phyloP scores from a whole-genome alignment of 2,797 vertebrate species.

The Avahi laniger region DNA sequence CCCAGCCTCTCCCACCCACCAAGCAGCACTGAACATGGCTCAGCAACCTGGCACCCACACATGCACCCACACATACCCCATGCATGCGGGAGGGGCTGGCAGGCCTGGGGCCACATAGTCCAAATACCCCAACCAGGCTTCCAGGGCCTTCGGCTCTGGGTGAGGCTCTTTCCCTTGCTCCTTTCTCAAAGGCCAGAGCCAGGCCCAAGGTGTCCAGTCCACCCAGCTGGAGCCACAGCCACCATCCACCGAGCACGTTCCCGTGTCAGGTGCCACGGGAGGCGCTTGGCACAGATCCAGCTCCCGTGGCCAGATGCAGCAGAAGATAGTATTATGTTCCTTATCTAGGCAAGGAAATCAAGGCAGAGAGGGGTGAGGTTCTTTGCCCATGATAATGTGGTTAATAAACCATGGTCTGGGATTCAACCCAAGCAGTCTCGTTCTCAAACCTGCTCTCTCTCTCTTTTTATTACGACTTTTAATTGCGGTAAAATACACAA shows the following conservation, averaged over 20 bases:
- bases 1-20: background rate
- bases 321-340: no score
- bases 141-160: background rate
- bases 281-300: accelerated
- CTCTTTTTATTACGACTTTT: background rate
- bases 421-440: background rate
- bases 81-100: accelerated
- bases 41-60: background rate
- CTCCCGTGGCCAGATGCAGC: background rate
- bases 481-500: no score
- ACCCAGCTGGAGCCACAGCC: background rate
- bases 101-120: background rate
- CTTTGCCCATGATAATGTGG: background rate
- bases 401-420: background rate
- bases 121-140: background rate
- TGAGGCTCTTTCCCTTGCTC: background rate
- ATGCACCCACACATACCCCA: no score
- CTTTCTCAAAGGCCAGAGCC: background rate
- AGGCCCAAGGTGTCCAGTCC: background rate
- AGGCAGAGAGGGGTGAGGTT: background rate
- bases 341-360: background rate
- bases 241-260: accelerated
- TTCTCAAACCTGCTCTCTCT: background rate
- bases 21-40: background rate
- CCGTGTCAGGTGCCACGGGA: background rate